These are phyloP conservation scores for Neolamprologus fasciatus DNA, from an alignment of 2,113 vertebrate genomes.

Conservation along the genomic window DNA sequence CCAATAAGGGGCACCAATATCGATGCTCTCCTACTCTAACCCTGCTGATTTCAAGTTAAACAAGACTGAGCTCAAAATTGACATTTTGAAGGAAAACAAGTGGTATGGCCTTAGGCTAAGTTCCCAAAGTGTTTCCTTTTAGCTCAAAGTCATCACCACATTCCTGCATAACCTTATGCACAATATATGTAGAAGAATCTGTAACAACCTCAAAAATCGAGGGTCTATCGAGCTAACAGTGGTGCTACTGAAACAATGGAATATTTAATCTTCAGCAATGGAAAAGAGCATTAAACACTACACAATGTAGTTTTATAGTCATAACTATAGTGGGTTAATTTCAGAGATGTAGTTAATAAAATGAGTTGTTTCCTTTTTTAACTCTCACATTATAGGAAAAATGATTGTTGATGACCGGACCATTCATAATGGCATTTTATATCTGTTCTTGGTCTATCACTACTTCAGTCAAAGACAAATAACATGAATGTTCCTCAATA, in stretches of 20 bases:
- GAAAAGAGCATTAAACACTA: not conserved
- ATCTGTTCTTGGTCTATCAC: not conserved
- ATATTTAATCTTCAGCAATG: not conserved
- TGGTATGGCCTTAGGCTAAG: not conserved
- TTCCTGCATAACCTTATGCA: rapidly evolving
- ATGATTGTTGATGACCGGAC: not conserved
- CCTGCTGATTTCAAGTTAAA: not conserved
- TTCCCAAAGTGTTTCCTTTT: not conserved
- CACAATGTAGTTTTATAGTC: not conserved
- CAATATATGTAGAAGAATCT: not conserved
- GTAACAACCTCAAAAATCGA: not conserved
- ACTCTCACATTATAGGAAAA: not conserved
- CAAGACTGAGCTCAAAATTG: not conserved
- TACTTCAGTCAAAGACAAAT: not conserved
- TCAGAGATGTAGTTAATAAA: not conserved
- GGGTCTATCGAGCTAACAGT: not conserved
- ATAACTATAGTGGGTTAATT: not conserved
- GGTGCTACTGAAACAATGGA: not conserved
- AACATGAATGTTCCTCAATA: not conserved
- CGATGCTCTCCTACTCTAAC: not conserved
- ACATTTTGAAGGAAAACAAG: not conserved
- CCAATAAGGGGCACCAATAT: not conserved
- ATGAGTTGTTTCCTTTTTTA: not conserved
- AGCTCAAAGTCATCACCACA: not conserved
- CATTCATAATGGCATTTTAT: not conserved